Evolutionary conservation across 2,797 vertebrate genomes (phyloP), one percentile per base, ranked within the genome.

Genomic region (Clarias pachynema): DNA sequence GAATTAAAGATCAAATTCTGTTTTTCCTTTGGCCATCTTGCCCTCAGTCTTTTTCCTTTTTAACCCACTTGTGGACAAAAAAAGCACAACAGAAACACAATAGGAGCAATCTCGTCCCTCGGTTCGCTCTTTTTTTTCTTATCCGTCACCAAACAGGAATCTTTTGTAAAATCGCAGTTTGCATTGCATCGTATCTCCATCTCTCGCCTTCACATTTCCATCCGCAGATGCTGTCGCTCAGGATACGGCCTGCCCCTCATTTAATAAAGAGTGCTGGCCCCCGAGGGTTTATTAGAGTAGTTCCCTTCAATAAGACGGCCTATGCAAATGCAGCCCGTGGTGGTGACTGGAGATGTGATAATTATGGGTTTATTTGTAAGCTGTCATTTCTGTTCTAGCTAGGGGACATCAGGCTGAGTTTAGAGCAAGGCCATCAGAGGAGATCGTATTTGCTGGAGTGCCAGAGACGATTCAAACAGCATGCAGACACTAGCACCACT

Each of bases 331-430:
- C 92, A 93, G 93, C 93, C 93, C 89, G 91, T 90, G 91, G 92
- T 92, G 93, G 92, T 90, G 91, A 92, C 94, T 93, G 93, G 90
- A 94, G 94, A 96, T 93, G 94, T 93, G 94, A 95, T 96, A 95
- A 95, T 96, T 96, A 96, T 93, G 94, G 94, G 94, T 95, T 96
- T 96, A 96, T 96, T 96, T 96, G 95, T 96, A 95, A 95, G 94
- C 95, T 95, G 95, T 95, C 95, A 95, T 94, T 96, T 95, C 93
- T 88, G 93, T 94, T 94, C 93, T 95, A 94, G 94, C 95, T 95
- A 92, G 94, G 94, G 94, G 94, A 95, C 94, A 94, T 96, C 95
- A 96, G 94, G 94, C 94, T 93, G 95, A 94, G 94, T 95, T 95
- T 93, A 95, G 94, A 95, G 93, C 91, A 90, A 91, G 79, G 88